A percentile compares a stretch with the other conserved stretches of the same genome.
These are phyloP conservation scores for Synergus umbraculus DNA, from an alignment of 2,888 invertebrate species.

Conservation along the genomic window DNA sequence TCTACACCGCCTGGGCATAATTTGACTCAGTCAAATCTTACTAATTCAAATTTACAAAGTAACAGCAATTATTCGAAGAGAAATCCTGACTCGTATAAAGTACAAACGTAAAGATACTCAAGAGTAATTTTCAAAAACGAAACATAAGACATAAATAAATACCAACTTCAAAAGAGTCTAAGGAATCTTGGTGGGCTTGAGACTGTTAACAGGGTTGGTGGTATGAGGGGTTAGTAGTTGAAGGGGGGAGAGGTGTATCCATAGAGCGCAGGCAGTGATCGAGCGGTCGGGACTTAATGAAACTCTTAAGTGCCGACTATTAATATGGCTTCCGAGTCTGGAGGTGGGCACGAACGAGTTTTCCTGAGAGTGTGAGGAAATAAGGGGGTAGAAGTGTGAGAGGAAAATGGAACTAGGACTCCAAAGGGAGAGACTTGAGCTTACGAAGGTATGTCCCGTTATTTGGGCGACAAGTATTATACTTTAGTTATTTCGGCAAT, in stretches of 20 bases:
- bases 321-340: constrained; percentile 73
- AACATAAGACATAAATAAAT: constrained; percentile 24
- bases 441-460: constrained; percentile 27
- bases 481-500: constrained; percentile 59
- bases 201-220: constrained; percentile 20
- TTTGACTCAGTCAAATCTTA: background rate
- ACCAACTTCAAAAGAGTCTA: constrained; percentile 36
- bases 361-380: constrained; percentile 42
- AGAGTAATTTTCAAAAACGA: constrained; percentile 34
- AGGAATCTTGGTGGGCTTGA: background rate
- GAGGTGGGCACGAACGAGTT: constrained; percentile 59
- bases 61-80: background rate
- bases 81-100: background rate
- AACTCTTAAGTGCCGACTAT: constrained; percentile 75
- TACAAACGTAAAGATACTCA: background rate
- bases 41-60: background rate
- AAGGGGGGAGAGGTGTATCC: background rate
- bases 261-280: constrained; percentile 67
- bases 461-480: constrained; percentile 46
- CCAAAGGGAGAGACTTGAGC: constrained; percentile 1
- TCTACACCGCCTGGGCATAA: too few species aligned
- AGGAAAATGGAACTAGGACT: constrained; percentile 23
- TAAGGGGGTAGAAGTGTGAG: constrained; percentile 17
- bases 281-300: constrained; percentile 75
- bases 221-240: constrained; percentile 15